A percentile compares a stretch with the other conserved stretches of the same genome.
Evolutionary conservation across 2,888 invertebrate species (phyloP).

Genomic region (Toxonevra muliebris): DNA sequence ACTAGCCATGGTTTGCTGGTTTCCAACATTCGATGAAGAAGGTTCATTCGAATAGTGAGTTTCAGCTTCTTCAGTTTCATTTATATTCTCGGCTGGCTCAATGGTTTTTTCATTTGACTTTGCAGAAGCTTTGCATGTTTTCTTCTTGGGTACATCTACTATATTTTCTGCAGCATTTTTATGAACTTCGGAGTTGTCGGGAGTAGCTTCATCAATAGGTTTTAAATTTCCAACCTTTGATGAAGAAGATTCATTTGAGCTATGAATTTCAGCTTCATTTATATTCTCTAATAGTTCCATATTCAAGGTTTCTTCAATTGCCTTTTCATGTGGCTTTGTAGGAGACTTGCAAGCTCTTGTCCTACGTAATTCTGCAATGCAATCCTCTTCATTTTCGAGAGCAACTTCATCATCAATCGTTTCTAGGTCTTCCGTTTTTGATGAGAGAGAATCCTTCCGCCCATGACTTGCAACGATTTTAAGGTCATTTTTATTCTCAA

Average conservation of each 20-base stretch:
- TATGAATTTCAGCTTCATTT: background rate
- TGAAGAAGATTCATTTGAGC: no score
- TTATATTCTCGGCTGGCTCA: background rate
- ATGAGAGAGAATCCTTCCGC: no score
- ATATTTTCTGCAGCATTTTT: conserved; percentile 17
- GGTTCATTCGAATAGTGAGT: background rate
- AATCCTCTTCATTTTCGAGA: no score
- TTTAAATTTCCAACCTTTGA: no score
- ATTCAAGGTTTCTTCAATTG: conserved; percentile 14
- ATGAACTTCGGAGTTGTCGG: background rate
- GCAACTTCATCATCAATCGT: no score
- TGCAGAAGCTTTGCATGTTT: no score
- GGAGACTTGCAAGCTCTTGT: conserved; percentile 20
- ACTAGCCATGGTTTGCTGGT: conserved; percentile 15
- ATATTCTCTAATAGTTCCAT: conserved; percentile 5
- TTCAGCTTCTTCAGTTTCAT: conserved; percentile 4
- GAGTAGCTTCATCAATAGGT: no score
- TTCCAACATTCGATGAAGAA: background rate
- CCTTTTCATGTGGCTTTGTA: no score
- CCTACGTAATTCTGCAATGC: background rate
- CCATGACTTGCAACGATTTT: background rate
- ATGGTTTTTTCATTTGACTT: background rate
- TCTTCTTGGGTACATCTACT: background rate
- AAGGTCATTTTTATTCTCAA: background rate
- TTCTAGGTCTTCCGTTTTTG: no score